Conservation (phyloP, 2,113 vertebrate genomes). For the Dicaeum eximium region DNA sequence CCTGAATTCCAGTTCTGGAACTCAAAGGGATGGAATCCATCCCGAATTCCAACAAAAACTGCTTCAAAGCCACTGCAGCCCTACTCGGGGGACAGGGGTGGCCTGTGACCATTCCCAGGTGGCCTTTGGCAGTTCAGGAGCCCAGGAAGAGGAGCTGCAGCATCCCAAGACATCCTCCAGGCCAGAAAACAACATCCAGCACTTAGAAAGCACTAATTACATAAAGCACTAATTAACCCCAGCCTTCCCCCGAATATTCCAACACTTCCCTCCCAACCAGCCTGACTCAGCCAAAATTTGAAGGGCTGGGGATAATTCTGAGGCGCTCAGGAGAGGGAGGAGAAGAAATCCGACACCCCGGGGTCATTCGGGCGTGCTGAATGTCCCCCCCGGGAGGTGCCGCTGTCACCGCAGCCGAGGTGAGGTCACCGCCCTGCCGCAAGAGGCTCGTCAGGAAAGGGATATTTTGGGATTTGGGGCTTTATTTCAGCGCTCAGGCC, state of each 20-base stretch:
- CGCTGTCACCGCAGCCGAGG: not conserved
- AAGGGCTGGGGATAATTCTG: not conserved
- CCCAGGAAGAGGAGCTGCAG: not conserved
- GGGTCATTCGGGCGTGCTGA: not conserved
- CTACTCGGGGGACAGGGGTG: accelerated
- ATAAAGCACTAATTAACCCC: slow-evolving; percentile 45
- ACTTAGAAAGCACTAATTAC: not conserved
- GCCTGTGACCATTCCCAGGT: not conserved
- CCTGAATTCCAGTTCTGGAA: not conserved
- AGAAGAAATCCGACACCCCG: not conserved
- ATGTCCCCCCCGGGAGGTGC: not conserved
- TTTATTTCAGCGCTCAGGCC: not conserved
- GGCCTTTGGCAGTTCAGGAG: not conserved
- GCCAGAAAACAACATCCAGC: slow-evolving; percentile 17
- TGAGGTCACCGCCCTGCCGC: not conserved
- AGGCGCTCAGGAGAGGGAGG: not conserved
- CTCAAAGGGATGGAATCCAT: not conserved
- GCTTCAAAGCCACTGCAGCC: accelerated
- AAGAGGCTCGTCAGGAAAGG: accelerated
- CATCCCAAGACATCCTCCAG: not conserved
- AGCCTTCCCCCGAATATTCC: slow-evolving; percentile 57
- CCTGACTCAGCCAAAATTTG: slow-evolving; percentile 37
- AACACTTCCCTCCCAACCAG: slow-evolving; percentile 18
- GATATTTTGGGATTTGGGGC: not conserved
- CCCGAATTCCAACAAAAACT: not conserved